Evolutionary conservation across 2,797 vertebrate species (phyloP).

Genomic region (Cossypha niveicapilla): DNA sequence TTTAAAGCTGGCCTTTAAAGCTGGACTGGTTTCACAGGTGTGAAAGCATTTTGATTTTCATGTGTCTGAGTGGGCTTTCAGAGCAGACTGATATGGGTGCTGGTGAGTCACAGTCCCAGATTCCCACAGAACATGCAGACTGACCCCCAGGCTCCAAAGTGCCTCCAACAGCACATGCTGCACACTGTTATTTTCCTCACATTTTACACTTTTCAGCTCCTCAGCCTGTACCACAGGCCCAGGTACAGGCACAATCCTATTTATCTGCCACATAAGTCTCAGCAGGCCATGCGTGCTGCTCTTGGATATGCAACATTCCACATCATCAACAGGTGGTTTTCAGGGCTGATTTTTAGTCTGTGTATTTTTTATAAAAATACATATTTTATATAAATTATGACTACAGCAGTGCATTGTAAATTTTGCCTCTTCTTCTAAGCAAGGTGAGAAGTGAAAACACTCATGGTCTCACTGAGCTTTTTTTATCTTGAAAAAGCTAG

Average conservation of each 20-base stretch:
- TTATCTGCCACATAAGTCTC: neutral
- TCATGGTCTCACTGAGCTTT: neutral
- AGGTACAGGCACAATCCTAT: neutral
- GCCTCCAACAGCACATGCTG: neutral
- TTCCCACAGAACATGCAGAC: accelerated
- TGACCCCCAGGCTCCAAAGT: neutral
- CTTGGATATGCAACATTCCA: neutral
- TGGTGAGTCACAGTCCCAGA: neutral
- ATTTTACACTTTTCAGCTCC: neutral
- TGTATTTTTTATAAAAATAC: neutral
- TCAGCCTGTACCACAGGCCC: accelerated
- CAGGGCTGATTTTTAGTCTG: neutral
- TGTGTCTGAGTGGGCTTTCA: neutral
- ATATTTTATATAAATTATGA: neutral
- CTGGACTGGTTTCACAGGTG: neutral
- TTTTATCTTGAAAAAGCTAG: neutral
- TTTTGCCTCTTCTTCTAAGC: neutral
- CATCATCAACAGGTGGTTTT: neutral
- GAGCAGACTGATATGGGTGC: neutral
- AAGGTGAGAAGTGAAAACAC: neutral
- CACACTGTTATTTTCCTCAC: neutral
- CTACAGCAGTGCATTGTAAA: neutral
- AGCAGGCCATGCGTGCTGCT: accelerated
- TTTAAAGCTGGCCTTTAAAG: neutral
- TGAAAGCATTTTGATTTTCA: neutral